phyloP scores from a whole-genome alignment of 2,888 invertebrate species.

The Drosophila cognata region DNA sequence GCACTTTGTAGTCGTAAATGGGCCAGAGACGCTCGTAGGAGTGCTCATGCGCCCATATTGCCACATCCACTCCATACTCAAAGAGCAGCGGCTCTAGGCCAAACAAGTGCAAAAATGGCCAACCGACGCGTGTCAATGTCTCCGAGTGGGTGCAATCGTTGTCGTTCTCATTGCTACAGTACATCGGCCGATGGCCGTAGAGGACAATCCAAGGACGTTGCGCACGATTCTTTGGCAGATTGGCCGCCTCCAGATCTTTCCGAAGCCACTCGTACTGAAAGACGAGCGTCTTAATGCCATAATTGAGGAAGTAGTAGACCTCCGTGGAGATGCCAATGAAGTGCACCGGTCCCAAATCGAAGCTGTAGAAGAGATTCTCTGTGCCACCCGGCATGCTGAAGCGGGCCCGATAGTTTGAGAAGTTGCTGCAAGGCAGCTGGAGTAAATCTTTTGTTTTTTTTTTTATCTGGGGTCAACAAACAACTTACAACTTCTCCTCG shows the following conservation, averaged over 20 bases:
- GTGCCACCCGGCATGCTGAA: conserved; percentile 95
- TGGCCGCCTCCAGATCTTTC: conserved; percentile 91
- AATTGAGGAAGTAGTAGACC: conserved; percentile 96
- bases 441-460: conserved; percentile 2
- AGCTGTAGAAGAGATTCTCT: conserved; percentile 93
- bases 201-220: conserved; percentile 93
- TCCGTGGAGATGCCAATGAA: conserved; percentile 97
- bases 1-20: conserved; percentile 92
- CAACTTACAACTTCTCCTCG: conserved; percentile 91
- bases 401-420: conserved; percentile 95
- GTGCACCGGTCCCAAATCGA: conserved; percentile 95
- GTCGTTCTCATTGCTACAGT: conserved; percentile 93
- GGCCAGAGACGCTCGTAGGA: conserved; percentile 98
- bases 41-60: conserved; percentile 99
- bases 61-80: conserved; percentile 95
- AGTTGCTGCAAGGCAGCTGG: conserved; percentile 89
- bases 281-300: conserved; percentile 92
- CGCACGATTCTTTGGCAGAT: conserved; percentile 90
- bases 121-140: conserved; percentile 89
- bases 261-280: conserved; percentile 95
- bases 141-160: conserved; percentile 90
- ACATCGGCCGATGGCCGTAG: conserved; percentile 95
- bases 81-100: conserved; percentile 94
- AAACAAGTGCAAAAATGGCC: conserved; percentile 89
- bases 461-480: neutral